These are phyloP conservation scores for Synergus japonicus DNA, from an alignment of 2,888 invertebrate species.

Conservation along the genomic window DNA sequence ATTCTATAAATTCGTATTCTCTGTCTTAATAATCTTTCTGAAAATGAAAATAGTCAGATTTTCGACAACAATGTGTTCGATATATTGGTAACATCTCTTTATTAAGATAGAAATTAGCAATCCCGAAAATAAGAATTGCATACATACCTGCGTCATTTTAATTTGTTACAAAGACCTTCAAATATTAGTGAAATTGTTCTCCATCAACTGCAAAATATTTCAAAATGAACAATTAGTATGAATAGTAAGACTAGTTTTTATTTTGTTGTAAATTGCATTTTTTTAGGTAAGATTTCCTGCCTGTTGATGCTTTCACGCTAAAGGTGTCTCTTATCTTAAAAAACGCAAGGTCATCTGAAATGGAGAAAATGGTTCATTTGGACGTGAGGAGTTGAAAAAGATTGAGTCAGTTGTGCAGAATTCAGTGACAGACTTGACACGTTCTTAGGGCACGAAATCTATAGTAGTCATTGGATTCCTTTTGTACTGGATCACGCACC, in stretches of 20 bases:
- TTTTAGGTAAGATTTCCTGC: not conserved
- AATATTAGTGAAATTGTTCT: not conserved
- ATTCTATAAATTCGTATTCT: too few relatives aligned
- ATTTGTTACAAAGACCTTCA: not conserved
- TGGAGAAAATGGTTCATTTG: not conserved
- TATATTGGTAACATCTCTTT: too few relatives aligned
- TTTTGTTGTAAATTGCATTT: not conserved
- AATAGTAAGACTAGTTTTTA: too few relatives aligned
- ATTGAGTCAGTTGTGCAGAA: constrained; percentile 3
- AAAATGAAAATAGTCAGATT: too few relatives aligned
- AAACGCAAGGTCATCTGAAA: not conserved
- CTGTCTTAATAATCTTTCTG: too few relatives aligned
- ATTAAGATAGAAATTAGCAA: too few relatives aligned
- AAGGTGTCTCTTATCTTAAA: not conserved
- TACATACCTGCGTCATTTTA: not conserved
- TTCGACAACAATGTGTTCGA: too few relatives aligned
- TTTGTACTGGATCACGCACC: constrained; percentile 49
- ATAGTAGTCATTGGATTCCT: constrained; percentile 30
- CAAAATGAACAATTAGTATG: too few relatives aligned
- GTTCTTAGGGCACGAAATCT: not conserved
- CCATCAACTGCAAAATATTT: not conserved
- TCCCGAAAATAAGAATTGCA: too few relatives aligned
- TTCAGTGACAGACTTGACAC: not conserved
- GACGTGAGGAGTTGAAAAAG: constrained; percentile 1
- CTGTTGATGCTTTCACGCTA: not conserved